Base-by-base conservation (phyloP, 1,140 invertebrate genomes). In the Drosophila navojoa region DNA sequence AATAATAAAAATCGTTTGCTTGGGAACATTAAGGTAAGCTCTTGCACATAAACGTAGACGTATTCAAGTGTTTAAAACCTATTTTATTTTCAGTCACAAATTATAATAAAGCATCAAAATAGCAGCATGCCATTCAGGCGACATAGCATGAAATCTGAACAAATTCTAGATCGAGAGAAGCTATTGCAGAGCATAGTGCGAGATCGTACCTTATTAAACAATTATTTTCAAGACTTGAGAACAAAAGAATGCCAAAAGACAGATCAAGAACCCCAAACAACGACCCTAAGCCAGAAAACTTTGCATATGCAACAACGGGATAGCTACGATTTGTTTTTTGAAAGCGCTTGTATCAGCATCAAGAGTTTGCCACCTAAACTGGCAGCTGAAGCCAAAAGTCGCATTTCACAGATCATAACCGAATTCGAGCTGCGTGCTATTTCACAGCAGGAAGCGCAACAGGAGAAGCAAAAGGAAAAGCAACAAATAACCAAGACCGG, bases 361-460 rank as follows among this genome's bases (percentile, higher is more conserved):
- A 91, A 91, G 42, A 57, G 47, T 1, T 42, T 91, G 32, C 89
- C 89, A 7, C 89, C 89, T 2, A 91, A 91, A 58, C 27, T 91
- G 25, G 89, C 81, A 0, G 72, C 89, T 0, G 89, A 89, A 40
- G 81, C 85, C 42, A 91, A 91, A 53, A 89, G 76, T 53, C 71
- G 78, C 22, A 81, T 91, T 6, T 91, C 89, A 2, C 89, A 91
- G 19, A 74, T 91, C 5, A 77, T 91, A 27, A 84, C 80, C 0
- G 89, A 91, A 55, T 91, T 85, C n/a, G 89, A 91, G 59, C 67
- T 91, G n/a, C 77, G 80, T 15, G 89, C 89, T 5, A 85, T 91
- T 44, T 79, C 77, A 0, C 80, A 90, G 11, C 38, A 79, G 19
- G 85, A 90, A 27, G 76, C 55, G 0, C 52, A 63, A 22, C 66